Conservation (phyloP, 1,140 invertebrate species). For the Conus betulinus region DNA sequence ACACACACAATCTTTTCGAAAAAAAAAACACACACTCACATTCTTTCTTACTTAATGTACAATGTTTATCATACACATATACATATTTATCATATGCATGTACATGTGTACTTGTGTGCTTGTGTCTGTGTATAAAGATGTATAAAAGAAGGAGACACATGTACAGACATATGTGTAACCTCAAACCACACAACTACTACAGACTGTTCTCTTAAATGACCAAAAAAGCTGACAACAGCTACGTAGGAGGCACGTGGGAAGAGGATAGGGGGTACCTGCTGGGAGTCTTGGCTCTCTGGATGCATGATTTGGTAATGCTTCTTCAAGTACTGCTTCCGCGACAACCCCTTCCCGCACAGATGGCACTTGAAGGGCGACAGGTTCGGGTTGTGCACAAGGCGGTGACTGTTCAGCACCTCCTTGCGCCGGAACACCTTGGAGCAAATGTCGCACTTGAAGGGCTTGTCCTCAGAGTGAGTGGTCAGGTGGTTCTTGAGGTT, state of each 20-base stretch:
- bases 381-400: not conserved
- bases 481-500: constrained; percentile 1
- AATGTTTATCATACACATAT: too few relatives aligned
- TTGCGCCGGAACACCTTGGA: constrained; percentile 8
- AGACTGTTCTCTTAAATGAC: too few relatives aligned
- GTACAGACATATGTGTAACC: too few relatives aligned
- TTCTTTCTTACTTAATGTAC: too few relatives aligned
- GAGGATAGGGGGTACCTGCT: not conserved
- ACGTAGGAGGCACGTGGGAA: not conserved
- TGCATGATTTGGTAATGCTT: constrained; percentile 22
- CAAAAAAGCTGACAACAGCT: not conserved
- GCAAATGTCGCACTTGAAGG: constrained; percentile 9
- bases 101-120: too few relatives aligned
- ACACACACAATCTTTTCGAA: too few relatives aligned
- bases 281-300: not conserved
- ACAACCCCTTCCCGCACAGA: constrained; percentile 3
- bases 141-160: too few relatives aligned
- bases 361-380: constrained; percentile 9
- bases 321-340: not conserved
- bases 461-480: constrained; percentile 12
- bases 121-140: too few relatives aligned
- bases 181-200: too few relatives aligned
- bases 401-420: not conserved
- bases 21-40: too few relatives aligned
- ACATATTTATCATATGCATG: too few relatives aligned